Conservation (phyloP, 2,113 vertebrate species). For the Spermophilus dauricus region DNA sequence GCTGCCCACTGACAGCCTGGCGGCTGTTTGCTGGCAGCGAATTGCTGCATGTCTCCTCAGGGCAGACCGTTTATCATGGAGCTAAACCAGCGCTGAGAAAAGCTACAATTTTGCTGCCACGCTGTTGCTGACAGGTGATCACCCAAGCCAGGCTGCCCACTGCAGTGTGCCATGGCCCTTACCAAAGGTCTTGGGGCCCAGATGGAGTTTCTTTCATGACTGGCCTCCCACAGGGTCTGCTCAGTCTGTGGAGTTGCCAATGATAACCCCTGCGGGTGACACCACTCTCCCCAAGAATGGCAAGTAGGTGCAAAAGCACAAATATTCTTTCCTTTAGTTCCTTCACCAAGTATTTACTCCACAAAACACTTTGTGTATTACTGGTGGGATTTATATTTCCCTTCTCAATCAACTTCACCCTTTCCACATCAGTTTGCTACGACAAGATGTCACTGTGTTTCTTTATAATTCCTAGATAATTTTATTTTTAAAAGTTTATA, state of each 20-base stretch:
- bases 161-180: background rate
- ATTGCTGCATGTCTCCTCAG: background rate
- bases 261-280: background rate
- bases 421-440: background rate
- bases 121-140: background rate
- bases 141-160: background rate
- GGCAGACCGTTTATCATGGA: background rate
- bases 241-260: background rate
- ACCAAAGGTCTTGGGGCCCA: background rate
- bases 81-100: background rate
- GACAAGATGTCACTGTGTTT: background rate
- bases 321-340: background rate
- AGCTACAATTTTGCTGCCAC: background rate
- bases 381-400: background rate
- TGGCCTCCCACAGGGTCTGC: background rate
- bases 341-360: background rate
- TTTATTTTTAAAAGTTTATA: background rate
- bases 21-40: background rate
- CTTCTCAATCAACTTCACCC: background rate
- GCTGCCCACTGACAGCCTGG: conserved; percentile 37
- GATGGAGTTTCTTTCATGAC: background rate
- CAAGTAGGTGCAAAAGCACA: background rate
- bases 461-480: background rate
- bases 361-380: background rate
- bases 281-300: background rate